These are phyloP conservation scores for Centropus bengalensis DNA, from an alignment of 2,113 vertebrate genomes.

Conservation along the genomic window DNA sequence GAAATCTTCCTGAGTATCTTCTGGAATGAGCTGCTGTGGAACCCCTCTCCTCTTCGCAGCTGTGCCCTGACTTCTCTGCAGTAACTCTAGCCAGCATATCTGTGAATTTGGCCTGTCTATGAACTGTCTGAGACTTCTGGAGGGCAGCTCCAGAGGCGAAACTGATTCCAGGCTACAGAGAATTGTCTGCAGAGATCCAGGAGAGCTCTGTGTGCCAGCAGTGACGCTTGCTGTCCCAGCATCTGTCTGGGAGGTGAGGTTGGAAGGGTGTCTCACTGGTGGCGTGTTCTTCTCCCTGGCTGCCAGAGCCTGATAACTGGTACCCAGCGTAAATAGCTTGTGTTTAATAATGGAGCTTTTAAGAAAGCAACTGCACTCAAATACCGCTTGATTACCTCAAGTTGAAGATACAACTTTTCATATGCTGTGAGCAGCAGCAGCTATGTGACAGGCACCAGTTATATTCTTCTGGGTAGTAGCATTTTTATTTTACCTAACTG, in stretches of 20 bases:
- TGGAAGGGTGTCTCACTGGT: not conserved
- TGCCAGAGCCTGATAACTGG: not conserved
- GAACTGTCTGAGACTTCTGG: not conserved
- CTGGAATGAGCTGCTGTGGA: not conserved
- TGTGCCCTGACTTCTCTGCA: not conserved
- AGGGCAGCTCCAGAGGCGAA: not conserved
- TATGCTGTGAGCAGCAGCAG: accelerated
- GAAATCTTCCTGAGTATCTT: not conserved
- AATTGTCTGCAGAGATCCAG: not conserved
- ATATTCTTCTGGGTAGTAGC: not conserved
- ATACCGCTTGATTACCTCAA: not conserved
- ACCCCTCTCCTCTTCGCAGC: not conserved
- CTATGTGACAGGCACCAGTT: not conserved
- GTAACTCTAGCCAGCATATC: accelerated
- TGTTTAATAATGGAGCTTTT: not conserved
- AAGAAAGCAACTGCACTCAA: not conserved
- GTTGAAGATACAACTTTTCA: accelerated
- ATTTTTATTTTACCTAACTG: not conserved
- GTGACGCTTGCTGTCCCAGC: not conserved
- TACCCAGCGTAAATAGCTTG: not conserved
- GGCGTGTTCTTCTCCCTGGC: not conserved
- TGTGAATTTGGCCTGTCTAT: not conserved
- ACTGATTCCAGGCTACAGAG: not conserved
- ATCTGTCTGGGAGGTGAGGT: not conserved
- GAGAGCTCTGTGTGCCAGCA: not conserved